These are phyloP conservation scores for Macrosiphum euphorbiae DNA, from an alignment of 2,888 invertebrate species.

Conservation along the genomic window DNA sequence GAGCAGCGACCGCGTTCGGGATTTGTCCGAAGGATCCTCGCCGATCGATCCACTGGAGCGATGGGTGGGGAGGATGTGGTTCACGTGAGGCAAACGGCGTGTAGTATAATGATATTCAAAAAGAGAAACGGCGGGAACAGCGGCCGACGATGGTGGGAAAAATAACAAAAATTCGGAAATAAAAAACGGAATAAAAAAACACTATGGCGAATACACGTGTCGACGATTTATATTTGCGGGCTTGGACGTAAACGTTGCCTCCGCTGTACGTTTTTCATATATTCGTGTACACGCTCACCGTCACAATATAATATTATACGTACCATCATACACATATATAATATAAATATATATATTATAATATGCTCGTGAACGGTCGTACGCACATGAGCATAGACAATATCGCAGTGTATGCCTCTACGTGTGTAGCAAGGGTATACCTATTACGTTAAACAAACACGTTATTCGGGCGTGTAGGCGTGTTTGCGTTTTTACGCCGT, in stretches of 20 bases:
- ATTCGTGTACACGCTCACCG: neutral
- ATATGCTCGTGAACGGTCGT: neutral
- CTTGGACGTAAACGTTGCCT: neutral
- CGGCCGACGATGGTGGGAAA: neutral
- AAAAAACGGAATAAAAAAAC: neutral
- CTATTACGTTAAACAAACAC: slow-evolving; percentile 38
- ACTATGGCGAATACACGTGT: neutral
- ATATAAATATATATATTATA: neutral
- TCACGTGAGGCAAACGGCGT: neutral
- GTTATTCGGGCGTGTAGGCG: neutral
- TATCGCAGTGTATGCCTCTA: neutral
- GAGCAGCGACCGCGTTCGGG: neutral
- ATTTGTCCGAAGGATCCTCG: neutral
- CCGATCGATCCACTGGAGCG: neutral
- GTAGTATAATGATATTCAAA: neutral
- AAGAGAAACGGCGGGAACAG: neutral
- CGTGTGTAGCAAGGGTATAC: neutral
- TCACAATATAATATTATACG: neutral
- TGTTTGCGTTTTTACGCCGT: neutral
- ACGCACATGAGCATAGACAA: neutral
- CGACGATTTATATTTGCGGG: neutral
- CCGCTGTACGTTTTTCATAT: neutral
- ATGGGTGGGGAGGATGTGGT: no score
- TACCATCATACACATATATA: neutral
- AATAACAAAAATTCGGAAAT: neutral